Base-by-base conservation (phyloP, 2,797 vertebrate species). In the Microctenopoma lineatum region DNA sequence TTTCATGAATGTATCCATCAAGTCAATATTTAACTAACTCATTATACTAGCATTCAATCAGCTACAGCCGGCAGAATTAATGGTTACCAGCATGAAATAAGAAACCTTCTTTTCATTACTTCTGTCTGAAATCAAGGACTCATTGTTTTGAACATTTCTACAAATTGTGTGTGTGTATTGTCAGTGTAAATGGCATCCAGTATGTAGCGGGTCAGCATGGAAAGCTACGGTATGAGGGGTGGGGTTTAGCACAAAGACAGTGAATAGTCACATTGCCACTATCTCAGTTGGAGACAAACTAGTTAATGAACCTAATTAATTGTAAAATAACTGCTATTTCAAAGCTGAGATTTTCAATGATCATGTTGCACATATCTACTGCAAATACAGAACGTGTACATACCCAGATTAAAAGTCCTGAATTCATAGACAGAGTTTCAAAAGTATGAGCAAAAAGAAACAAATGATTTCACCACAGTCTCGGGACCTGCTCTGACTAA, bases 391-490 rank as follows among this genome's bases (percentile, higher is more conserved):
- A 0, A 27, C 21, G 15, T 11, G 6, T 14, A 56, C 64, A 60
- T 26, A 18, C 25, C 6, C 4, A 36, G 14, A 41, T 66, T 21
- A 45, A 48, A 41, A 26, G n/a, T 61, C 26, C 16, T 21, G 27
- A 42, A 52, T 18, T 51, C 34, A 56, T 26, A 26, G 12, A 5
- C 29, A 50, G 6, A 27, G 29, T 5, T 27, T 12, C 18, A 48
- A 48, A 14, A 64, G 51, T 4, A 41, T 32, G 53, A 41, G 42
- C 7, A 18, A 51, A 21, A 25, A 63, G n/a, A 54, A 52, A 42
- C 5, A 61, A 42, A 59, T 46, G 50, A 63, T 66, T 62, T 42
- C 51, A 69, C 9, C 26, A 47, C 44, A 63, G 58, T 47, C 48
- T 71, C 29, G 52, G 41, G 58, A 56, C 36, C 36, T 38, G 36